Evolutionary conservation across 2,797 vertebrate species (phyloP).

Genomic region (Sebastes wilsoni): DNA sequence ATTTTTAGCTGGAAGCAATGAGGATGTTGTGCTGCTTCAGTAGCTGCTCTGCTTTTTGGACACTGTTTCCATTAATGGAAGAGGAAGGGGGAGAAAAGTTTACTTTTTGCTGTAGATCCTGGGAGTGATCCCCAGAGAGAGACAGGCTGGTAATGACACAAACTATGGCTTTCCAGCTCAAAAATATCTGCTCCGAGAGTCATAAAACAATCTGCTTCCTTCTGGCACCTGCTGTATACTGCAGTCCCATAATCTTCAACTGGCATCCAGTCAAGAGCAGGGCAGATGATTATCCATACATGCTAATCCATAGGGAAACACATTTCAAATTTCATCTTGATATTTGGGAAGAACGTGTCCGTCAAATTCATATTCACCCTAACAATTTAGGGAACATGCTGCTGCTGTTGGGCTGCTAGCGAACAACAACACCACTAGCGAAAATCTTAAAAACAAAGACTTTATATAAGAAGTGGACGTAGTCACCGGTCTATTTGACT

Average conservation of each 20-base stretch:
- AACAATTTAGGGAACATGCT: background rate
- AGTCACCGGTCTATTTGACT: too few relatives aligned
- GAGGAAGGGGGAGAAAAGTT: background rate
- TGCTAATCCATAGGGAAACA: background rate
- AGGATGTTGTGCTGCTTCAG: background rate
- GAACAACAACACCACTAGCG: background rate
- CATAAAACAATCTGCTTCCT: background rate
- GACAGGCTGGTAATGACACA: background rate
- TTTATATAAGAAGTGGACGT: too few relatives aligned
- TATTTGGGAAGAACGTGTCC: background rate
- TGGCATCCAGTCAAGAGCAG: background rate
- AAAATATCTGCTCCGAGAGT: background rate
- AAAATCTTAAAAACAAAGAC: background rate
- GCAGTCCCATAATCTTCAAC: background rate
- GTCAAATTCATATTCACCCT: background rate
- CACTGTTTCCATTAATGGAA: background rate
- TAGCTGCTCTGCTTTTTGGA: conserved; percentile 2
- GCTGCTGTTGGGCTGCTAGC: background rate
- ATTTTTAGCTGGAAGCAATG: background rate
- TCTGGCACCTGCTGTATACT: background rate
- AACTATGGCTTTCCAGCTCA: background rate
- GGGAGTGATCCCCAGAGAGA: background rate
- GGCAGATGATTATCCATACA: background rate
- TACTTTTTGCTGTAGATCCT: background rate
- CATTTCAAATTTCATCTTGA: background rate